These are phyloP conservation scores for Coracopsis vasa DNA, from an alignment of 2,113 vertebrate species.

Conservation along the genomic window DNA sequence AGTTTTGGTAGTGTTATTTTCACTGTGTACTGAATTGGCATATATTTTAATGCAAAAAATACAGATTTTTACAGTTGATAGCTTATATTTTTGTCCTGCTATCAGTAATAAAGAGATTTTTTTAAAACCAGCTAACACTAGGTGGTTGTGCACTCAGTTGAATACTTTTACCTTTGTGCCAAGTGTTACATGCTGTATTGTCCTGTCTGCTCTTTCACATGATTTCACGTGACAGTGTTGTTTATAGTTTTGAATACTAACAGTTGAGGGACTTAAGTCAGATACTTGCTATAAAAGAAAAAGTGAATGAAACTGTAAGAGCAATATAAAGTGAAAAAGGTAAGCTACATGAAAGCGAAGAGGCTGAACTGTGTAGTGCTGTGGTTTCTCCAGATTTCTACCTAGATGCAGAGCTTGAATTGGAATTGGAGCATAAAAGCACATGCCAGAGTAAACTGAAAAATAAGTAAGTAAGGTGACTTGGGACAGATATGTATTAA, in stretches of 20 bases:
- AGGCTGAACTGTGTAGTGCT: neutral
- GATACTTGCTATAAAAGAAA: neutral
- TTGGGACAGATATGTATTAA: neutral
- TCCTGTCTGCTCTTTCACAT: neutral
- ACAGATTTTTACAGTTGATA: neutral
- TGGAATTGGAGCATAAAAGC: neutral
- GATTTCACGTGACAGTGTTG: neutral
- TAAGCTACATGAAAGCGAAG: neutral
- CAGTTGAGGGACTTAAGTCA: neutral
- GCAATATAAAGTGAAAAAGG: neutral
- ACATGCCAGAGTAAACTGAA: neutral
- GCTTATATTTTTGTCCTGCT: neutral
- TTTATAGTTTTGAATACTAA: neutral
- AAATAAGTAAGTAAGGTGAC: neutral
- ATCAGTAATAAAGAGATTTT: neutral
- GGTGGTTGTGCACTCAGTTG: neutral
- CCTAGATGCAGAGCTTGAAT: neutral
- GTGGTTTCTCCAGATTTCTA: neutral
- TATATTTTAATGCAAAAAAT: neutral
- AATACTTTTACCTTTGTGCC: neutral
- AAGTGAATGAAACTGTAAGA: neutral
- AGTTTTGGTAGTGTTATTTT: neutral
- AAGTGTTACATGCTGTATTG: neutral
- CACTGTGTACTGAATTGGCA: neutral
- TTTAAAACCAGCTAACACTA: neutral